A percentile compares a stretch with the other conserved stretches of the same genome.
Evolutionary conservation across 2,888 invertebrate genomes (phyloP).

Genomic region (Noctua janthina): DNA sequence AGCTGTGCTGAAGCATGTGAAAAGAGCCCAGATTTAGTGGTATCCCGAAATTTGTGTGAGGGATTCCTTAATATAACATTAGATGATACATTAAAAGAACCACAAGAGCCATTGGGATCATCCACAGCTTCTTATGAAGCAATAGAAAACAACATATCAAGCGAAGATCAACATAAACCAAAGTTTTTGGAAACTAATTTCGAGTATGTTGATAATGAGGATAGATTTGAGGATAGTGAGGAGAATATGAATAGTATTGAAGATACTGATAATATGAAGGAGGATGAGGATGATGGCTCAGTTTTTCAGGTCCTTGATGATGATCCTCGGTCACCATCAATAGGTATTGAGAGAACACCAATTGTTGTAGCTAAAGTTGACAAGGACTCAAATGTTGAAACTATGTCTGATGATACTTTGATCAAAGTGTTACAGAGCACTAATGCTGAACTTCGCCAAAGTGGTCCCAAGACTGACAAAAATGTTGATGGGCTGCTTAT

Average conservation of each 20-base stretch:
- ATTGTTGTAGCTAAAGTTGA: conserved; percentile 82
- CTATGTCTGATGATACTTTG: conserved; percentile 87
- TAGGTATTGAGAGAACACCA: conserved; percentile 88
- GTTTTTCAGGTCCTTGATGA: conserved; percentile 79
- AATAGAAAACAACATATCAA: conserved; percentile 80
- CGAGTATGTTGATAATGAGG: conserved; percentile 88
- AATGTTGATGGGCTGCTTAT: conserved; percentile 89
- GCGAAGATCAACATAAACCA: conserved; percentile 77
- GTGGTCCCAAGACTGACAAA: conserved; percentile 73
- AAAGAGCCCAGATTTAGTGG: conserved; percentile 76
- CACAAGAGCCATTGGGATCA: conserved; percentile 82
- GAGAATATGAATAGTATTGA: conserved; percentile 60
- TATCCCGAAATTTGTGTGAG: conserved; percentile 84
- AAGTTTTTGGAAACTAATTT: conserved; percentile 91
- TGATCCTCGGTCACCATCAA: conserved; percentile 88
- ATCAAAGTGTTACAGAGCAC: conserved; percentile 85
- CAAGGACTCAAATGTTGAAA: conserved; percentile 81
- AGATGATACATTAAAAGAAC: conserved; percentile 82
- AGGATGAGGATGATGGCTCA: conserved; percentile 68
- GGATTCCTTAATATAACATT: conserved; percentile 82
- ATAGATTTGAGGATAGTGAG: conserved; percentile 75
- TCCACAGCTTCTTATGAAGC: conserved; percentile 85
- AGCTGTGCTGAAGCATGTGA: conserved; percentile 75
- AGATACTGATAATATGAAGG: conserved; percentile 51
- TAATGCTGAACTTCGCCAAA: conserved; percentile 80